Percentiles rank a stretch among this genome's conserved stretches.
Conservation (phyloP, 2,797 vertebrate species). For the Sardinella longiceps region DNA sequence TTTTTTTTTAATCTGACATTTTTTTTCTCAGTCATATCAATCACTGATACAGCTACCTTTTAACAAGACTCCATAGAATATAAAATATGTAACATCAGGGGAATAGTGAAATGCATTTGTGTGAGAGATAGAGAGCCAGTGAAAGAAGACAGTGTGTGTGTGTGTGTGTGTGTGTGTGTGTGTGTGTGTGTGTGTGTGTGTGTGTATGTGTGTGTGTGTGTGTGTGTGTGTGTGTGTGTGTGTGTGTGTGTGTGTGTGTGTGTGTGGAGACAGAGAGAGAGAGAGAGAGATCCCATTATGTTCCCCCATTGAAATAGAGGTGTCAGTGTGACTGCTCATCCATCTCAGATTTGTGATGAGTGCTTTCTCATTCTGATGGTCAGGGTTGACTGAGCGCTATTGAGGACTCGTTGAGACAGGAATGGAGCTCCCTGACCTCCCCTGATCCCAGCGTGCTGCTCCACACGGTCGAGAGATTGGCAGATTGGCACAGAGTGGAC, state of each 20-base stretch:
- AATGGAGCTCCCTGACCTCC: not conserved
- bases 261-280: conserved; percentile 4
- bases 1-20: too few relatives aligned
- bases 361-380: not conserved
- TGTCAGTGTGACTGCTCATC: not conserved
- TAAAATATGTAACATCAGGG: not conserved
- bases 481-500: not conserved
- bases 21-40: not conserved
- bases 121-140: not conserved
- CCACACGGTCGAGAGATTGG: not conserved
- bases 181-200: too few relatives aligned
- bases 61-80: not conserved
- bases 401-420: not conserved
- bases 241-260: too few relatives aligned
- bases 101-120: not conserved
- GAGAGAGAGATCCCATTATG: not conserved
- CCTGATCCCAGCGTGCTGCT: not conserved
- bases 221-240: too few relatives aligned
- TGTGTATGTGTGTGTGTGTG: too few relatives aligned
- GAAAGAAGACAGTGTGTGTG: not conserved
- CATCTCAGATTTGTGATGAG: not conserved
- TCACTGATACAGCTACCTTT: not conserved
- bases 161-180: not conserved
- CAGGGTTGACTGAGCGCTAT: not conserved
- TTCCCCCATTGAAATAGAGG: not conserved